Conservation (phyloP, 2,113 vertebrate genomes). For the Tupaia tana region DNA sequence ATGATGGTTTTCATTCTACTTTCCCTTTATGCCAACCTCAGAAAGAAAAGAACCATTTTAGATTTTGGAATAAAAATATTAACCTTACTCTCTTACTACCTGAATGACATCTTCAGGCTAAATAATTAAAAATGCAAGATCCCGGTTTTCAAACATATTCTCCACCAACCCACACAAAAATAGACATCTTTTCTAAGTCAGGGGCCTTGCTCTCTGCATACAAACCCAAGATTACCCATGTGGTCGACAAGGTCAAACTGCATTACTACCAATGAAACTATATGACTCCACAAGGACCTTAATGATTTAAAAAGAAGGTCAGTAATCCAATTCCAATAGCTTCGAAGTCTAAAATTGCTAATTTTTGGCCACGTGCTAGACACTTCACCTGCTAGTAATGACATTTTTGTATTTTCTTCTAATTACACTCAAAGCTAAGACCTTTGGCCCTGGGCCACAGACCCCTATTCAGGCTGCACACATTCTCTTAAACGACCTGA, state of each 20-base stretch:
- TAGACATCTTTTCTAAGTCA: neutral
- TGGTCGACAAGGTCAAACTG: conserved; percentile 75
- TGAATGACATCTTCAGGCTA: conserved; percentile 45
- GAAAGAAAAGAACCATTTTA: conserved; percentile 56
- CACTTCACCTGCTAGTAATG: conserved; percentile 91
- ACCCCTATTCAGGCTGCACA: conserved; percentile 89
- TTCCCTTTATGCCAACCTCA: conserved; percentile 33
- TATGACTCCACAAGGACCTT: conserved; percentile 73
- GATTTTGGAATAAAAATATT: conserved; percentile 58
- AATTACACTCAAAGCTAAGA: conserved; percentile 90
- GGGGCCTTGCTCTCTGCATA: neutral
- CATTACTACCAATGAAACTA: conserved; percentile 68
- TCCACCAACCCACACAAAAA: neutral
- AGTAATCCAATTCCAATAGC: conserved; percentile 88
- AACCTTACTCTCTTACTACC: conserved; percentile 29
- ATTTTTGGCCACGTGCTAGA: conserved; percentile 89
- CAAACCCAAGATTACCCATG: conserved; percentile 41
- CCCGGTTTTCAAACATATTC: conserved; percentile 5
- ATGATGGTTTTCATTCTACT: conserved; percentile 46
- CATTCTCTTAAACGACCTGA: conserved; percentile 89
- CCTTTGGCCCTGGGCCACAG: conserved; percentile 89
- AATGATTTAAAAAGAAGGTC: conserved; percentile 76
- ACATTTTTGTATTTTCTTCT: conserved; percentile 92
- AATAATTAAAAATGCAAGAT: conserved; percentile 30
- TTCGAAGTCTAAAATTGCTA: conserved; percentile 86